These are phyloP conservation scores for Caenorhabditis inopinata DNA, from an alignment of 1,140 invertebrate species.

Conservation along the genomic window DNA sequence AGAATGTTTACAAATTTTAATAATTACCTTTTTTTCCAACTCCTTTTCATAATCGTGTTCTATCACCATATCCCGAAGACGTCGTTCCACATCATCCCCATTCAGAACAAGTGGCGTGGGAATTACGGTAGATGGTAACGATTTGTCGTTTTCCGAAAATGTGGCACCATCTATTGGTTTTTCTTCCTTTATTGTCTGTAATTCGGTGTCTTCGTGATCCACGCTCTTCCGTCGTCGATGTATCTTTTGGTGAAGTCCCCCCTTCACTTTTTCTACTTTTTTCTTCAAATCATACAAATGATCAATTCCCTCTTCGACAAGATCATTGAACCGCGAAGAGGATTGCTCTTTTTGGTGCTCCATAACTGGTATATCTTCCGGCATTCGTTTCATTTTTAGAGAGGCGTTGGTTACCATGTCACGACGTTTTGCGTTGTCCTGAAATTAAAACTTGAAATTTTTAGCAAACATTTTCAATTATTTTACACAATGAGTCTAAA, in stretches of 20 bases:
- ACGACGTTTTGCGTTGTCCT: slow-evolving; percentile 1
- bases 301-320: slow-evolving; percentile 40
- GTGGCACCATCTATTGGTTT: neutral
- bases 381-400: slow-evolving; percentile 45
- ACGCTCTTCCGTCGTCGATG: slow-evolving; percentile 31
- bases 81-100: neutral
- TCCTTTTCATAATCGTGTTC: slow-evolving; percentile 7
- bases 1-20: too few relatives aligned
- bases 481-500: too few relatives aligned
- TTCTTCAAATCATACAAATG: slow-evolving; percentile 35
- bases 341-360: slow-evolving; percentile 30
- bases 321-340: slow-evolving; percentile 26
- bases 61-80: neutral
- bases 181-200: slow-evolving; percentile 27
- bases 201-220: slow-evolving; percentile 20
- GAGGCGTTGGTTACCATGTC: slow-evolving; percentile 51
- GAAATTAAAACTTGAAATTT: neutral
- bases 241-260: neutral
- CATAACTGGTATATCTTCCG: slow-evolving; percentile 50
- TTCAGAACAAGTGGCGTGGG: neutral
- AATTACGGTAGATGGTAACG: neutral
- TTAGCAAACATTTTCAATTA: too few relatives aligned
- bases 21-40: neutral
- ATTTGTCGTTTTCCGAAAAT: neutral
- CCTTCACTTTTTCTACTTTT: slow-evolving; percentile 14